Evolutionary conservation across 23 tunicate genomes (phyloP).

Genomic region (Ascidia mentula): DNA sequence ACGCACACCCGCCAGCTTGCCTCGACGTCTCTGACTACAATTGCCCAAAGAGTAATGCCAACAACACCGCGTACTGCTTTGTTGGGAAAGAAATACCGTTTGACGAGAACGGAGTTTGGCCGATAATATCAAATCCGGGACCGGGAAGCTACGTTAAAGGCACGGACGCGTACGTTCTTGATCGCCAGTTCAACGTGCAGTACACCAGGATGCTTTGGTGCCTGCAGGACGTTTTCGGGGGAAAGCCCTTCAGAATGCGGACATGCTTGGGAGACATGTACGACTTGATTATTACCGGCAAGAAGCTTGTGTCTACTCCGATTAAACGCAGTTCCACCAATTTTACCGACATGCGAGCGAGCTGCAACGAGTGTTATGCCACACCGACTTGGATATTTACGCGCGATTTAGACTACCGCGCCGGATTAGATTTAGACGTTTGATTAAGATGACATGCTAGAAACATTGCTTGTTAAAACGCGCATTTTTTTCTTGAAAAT

Average conservation of each 20-base stretch:
- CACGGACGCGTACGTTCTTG: constrained; percentile 10
- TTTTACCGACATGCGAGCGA: background rate
- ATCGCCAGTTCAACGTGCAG: constrained; percentile 28
- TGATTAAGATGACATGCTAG: too few species aligned
- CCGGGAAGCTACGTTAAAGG: background rate
- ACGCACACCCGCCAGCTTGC: background rate
- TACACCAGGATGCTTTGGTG: constrained; percentile 39
- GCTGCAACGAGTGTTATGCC: background rate
- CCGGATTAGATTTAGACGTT: constrained; percentile 1
- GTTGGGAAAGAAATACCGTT: constrained; percentile 30
- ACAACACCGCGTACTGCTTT: constrained; percentile 8
- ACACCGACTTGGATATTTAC: constrained; percentile 6
- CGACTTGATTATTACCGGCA: constrained; percentile 33
- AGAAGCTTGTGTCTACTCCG: constrained; percentile 26
- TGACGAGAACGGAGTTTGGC: constrained; percentile 46
- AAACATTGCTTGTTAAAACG: too few species aligned
- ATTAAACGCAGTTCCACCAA: background rate
- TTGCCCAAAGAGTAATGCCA: background rate
- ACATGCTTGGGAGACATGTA: constrained; percentile 31
- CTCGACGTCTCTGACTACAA: background rate
- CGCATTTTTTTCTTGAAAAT: too few species aligned
- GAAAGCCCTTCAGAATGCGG: constrained; percentile 15
- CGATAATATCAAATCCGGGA: constrained; percentile 26
- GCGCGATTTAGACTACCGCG: background rate
- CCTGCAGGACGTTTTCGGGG: constrained; percentile 25